A percentile compares a stretch with the other conserved stretches of the same genome.
phyloP scores from a whole-genome alignment of 2,113 vertebrate species.

The Tetraodon nigroviridis region DNA sequence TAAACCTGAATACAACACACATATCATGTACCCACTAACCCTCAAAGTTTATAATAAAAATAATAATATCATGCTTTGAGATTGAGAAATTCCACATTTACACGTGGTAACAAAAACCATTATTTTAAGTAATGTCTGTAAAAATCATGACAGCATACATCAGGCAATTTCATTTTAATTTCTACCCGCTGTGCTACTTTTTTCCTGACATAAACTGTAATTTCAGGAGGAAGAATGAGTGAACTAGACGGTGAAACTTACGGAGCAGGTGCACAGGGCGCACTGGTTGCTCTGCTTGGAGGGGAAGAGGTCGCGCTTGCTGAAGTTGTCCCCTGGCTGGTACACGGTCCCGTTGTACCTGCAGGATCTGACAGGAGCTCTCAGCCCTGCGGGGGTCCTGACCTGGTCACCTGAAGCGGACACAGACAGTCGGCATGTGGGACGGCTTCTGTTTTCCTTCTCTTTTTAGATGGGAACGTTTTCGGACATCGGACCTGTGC shows the following conservation, averaged over 20 bases:
- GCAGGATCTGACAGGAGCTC: slow-evolving; percentile 79
- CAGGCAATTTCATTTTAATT: too few relatives aligned
- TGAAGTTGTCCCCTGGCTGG: slow-evolving; percentile 88
- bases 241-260: slow-evolving; percentile 62
- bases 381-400: slow-evolving; percentile 80
- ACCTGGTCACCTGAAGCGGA: slow-evolving; percentile 68
- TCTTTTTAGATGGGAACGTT: neutral
- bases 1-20: too few relatives aligned
- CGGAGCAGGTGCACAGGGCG: slow-evolving; percentile 89
- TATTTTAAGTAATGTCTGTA: too few relatives aligned
- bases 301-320: slow-evolving; percentile 81
- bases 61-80: too few relatives aligned
- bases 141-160: too few relatives aligned
- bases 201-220: neutral
- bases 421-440: neutral
- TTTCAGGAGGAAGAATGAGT: neutral
- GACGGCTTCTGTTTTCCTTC: neutral
- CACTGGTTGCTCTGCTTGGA: slow-evolving; percentile 86
- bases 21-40: too few relatives aligned
- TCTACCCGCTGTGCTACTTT: too few relatives aligned
- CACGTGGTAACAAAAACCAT: too few relatives aligned
- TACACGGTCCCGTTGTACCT: slow-evolving; percentile 84
- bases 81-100: too few relatives aligned
- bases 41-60: too few relatives aligned
- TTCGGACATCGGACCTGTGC: slow-evolving; percentile 73